Evolutionary conservation across 1,140 invertebrate genomes (phyloP), one percentile per base, ranked within the genome.

Genomic region (Polypedilum vanderplanki): DNA sequence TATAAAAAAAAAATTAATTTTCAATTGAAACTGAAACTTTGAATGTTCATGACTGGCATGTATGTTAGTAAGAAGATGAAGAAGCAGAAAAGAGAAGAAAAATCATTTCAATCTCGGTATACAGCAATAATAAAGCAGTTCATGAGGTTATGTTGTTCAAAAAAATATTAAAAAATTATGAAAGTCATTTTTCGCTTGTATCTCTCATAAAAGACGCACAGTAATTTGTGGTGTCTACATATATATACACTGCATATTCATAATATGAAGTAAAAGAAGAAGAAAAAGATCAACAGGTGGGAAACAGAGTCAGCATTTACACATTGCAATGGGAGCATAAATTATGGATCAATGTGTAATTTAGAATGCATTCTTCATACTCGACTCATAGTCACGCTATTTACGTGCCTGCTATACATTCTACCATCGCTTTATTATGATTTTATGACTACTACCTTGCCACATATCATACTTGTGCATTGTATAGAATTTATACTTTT

Each of bases 281-380:
- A 33, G 24, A 33, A 5, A 33, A 33, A 33, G n/a, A 57, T 57
- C 46, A 57, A 57, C 46, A 57, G 46, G 46, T 57, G 46, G 46
- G 46, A 12, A 57, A 12, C n/a, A 57, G 24, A 33, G 12, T 57
- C 46, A 57, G n/a, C 46, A n/a, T n/a, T 57, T 57, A 57, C 46
- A 57, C n/a, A n/a, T 12, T 57, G 46, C 46, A 57, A 12, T 57
- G 46, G 46, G 46, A 57, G 46, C 46, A 57, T 57, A 57, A 57
- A 57, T 57, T 57, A 57, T 57, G 46, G 46, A 57, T 57, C 46
- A 57, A 57, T 57, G 46, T 57, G 46, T 57, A 57, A 57, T 57
- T 57, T 57, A 57, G 46, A 57, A 57, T 57, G 46, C 10, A 57
- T 57, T 57, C 46, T 57, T 57, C 12, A 12, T 57, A 57, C 46